Evolutionary conservation across 2,113 vertebrate species (phyloP).

Genomic region (Hippolais icterina): DNA sequence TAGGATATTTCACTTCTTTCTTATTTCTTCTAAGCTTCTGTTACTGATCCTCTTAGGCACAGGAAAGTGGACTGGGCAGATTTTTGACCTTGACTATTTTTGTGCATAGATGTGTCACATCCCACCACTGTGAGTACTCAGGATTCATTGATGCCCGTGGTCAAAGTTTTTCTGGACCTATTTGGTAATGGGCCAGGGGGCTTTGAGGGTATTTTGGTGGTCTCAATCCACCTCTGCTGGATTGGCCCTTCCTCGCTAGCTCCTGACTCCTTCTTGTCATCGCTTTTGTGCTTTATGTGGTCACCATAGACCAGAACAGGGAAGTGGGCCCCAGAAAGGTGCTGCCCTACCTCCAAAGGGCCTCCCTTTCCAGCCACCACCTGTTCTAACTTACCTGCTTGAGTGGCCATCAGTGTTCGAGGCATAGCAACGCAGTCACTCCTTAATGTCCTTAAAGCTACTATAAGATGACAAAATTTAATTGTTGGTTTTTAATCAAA

Average conservation of each 20-base stretch:
- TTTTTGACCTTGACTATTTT: neutral
- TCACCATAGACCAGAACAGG: neutral
- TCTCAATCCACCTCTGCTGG: neutral
- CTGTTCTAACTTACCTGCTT: neutral
- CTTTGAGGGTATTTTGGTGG: neutral
- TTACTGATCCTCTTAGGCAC: neutral
- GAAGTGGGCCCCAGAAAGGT: neutral
- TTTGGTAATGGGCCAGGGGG: neutral
- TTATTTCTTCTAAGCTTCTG: neutral
- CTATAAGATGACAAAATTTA: neutral
- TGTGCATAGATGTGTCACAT: neutral
- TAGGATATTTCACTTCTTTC: neutral
- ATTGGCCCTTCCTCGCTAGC: fast-evolving
- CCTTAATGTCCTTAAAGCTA: neutral
- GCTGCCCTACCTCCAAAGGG: neutral
- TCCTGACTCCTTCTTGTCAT: neutral
- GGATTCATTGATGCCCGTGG: neutral
- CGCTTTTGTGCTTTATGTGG: neutral
- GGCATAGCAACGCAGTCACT: neutral
- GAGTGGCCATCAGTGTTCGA: neutral
- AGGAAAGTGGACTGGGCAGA: neutral
- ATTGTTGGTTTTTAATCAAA: neutral
- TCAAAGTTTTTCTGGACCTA: neutral
- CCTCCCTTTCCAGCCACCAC: neutral
- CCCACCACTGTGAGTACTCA: neutral